Conservation (phyloP, 2,888 invertebrate genomes). For the Leucania comma region DNA sequence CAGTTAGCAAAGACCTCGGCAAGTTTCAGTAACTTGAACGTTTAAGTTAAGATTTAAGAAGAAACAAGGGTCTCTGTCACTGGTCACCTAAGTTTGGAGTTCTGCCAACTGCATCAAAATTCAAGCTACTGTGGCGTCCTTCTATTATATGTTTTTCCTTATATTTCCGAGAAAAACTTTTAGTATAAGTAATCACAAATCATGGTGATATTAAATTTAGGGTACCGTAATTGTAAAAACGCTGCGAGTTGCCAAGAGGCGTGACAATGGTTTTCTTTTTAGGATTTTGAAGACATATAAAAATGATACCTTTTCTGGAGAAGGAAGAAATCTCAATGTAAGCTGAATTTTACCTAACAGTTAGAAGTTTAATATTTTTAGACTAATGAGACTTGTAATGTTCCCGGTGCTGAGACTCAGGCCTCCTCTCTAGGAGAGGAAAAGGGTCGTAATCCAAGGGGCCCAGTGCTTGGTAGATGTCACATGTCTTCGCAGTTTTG, state of each 20-base stretch:
- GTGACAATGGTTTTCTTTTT: constrained; percentile 11
- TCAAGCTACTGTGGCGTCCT: constrained; percentile 51
- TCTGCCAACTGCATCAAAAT: constrained; percentile 64
- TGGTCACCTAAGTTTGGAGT: constrained; percentile 52
- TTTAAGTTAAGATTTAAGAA: constrained; percentile 18
- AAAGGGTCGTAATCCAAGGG: no score
- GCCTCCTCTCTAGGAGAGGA: no score
- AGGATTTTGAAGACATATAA: not conserved
- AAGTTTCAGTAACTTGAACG: constrained; percentile 27
- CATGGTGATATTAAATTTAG: constrained; percentile 46
- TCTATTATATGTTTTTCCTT: constrained; percentile 56
- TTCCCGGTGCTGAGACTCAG: no score
- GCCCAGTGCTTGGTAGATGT: no score
- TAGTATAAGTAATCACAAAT: constrained; percentile 46
- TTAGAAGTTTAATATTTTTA: no score
- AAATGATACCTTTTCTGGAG: not conserved
- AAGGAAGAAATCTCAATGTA: not conserved
- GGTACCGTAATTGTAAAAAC: constrained; percentile 26
- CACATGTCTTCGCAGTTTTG: no score
- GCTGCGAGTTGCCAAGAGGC: constrained; percentile 6
- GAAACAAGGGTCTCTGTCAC: constrained; percentile 30
- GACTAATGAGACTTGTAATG: no score
- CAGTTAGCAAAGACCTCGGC: constrained; percentile 26
- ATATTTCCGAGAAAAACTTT: constrained; percentile 49
- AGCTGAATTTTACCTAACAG: no score